phyloP scores from a whole-genome alignment of 2,113 vertebrate species.

The Chaetodon auriga region DNA sequence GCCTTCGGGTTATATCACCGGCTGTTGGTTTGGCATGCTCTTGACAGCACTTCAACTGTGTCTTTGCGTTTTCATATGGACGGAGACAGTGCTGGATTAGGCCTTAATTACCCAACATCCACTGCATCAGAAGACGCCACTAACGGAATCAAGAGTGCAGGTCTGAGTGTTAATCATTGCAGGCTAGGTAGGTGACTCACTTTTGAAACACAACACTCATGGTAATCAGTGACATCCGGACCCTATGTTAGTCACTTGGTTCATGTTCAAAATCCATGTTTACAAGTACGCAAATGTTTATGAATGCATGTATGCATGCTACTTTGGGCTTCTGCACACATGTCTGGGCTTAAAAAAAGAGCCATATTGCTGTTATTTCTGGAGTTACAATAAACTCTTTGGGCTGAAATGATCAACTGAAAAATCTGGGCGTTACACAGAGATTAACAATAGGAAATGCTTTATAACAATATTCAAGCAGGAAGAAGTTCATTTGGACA shows the following conservation, averaged over 20 bases:
- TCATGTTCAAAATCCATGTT: conserved; percentile 72
- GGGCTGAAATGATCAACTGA: conserved; percentile 13
- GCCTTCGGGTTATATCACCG: too few relatives aligned
- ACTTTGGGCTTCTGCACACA: conserved; percentile 70
- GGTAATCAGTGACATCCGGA: conserved; percentile 77
- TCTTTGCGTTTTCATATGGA: too few relatives aligned
- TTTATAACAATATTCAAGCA: conserved; percentile 6
- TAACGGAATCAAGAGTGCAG: conserved; percentile 13
- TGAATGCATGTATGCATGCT: conserved; percentile 72
- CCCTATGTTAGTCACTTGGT: conserved; percentile 63
- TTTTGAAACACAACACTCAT: conserved; percentile 62
- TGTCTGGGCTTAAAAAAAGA: conserved; percentile 58
- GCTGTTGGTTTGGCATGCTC: too few relatives aligned
- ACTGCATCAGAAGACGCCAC: background rate
- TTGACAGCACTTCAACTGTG: too few relatives aligned
- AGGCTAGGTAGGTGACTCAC: conserved; percentile 54
- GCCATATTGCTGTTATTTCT: conserved; percentile 48
- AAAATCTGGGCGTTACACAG: background rate
- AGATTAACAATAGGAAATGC: background rate
- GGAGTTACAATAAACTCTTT: conserved; percentile 21
- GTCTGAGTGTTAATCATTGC: conserved; percentile 50
- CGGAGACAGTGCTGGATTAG: too few relatives aligned
- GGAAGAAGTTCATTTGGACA: conserved; percentile 8
- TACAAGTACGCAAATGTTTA: conserved; percentile 81
- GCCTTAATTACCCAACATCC: conserved; percentile 2